Evolutionary conservation across 2,797 vertebrate species (phyloP), one percentile per base, ranked within the genome.

Genomic region (Parambassis ranga): DNA sequence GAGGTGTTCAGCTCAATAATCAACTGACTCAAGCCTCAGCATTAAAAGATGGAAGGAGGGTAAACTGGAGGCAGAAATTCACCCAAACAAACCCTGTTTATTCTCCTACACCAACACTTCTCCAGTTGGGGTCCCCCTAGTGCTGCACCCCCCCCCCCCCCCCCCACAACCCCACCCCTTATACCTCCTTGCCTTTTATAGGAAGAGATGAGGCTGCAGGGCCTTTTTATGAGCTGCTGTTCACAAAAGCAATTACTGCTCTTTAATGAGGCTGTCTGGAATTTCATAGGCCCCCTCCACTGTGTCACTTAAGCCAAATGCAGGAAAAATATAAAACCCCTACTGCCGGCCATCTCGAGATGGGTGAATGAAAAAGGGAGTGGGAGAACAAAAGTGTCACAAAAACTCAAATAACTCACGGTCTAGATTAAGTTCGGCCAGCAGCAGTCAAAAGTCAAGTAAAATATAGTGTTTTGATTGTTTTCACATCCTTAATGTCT

Each of bases 221-320:
- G 67, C 11, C 13, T 77, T 67, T 88, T 86, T 85, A 84, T 75
- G 65, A 75, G 79, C 57, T 50, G 52, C 65, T 79, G 64, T 72
- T 86, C 60, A 38, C 70, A 75, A 66, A 74, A 74, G 81, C 79
- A 84, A 82, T 87, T 83, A 87, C 75, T 71, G 81, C 10, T 20
- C 75, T 83, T 85, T 87, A 89, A 88, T 87, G 85, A 86, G 73
- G 65, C 71, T 65, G 72, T 84, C 81, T 80, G 82, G 81, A 83
- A 75, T 75, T 83, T 83, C 75, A 76, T 71, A 51, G 62, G 23
- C 70, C 50, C 66, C 47, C 52, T 50, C 66, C 14, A 4, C 57
- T 14, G 1, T 65, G 71, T 78, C 75, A 79, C 61, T 63, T 52
- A 68, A 65, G 65, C 64, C 41, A 42, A 65, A 48, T 19, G 8